phyloP scores from a whole-genome alignment of 2,113 vertebrate species.

The Rhodinocichla rosea region DNA sequence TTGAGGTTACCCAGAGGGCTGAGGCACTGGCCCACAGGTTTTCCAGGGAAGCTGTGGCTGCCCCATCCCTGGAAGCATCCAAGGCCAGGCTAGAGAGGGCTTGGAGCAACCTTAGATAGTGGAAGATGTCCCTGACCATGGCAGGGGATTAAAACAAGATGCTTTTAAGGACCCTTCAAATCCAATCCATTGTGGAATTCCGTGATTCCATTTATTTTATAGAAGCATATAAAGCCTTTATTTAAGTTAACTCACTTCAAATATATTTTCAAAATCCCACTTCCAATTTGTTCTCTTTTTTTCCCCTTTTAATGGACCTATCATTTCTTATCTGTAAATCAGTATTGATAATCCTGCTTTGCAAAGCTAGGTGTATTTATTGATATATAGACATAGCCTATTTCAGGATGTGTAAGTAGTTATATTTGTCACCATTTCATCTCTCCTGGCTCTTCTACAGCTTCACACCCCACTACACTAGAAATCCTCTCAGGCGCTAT shows the following conservation, averaged over 20 bases:
- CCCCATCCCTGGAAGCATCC: not conserved
- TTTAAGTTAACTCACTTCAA: not conserved
- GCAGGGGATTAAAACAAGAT: not conserved
- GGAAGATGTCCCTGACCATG: not conserved
- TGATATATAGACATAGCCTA: not conserved
- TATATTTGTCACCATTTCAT: not conserved
- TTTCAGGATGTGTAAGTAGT: not conserved
- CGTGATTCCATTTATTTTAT: not conserved
- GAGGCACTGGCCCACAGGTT: not conserved
- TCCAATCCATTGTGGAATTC: not conserved
- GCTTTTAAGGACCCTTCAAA: not conserved
- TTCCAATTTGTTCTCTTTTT: not conserved
- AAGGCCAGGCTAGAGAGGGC: fast-evolving
- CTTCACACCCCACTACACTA: not conserved
- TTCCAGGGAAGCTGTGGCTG: not conserved
- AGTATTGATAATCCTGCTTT: not conserved
- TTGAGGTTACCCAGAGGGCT: not conserved
- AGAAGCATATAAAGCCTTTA: not conserved
- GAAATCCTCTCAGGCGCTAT: fast-evolving
- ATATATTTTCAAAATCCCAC: not conserved
- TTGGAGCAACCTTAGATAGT: not conserved
- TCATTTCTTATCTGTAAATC: not conserved
- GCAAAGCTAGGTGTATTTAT: not conserved
- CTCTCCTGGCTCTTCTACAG: not conserved
- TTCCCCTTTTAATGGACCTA: not conserved